These are phyloP conservation scores for Glandiceps talaboti DNA, from an alignment of 53 echinoderm and acorn worm species.

Conservation along the genomic window DNA sequence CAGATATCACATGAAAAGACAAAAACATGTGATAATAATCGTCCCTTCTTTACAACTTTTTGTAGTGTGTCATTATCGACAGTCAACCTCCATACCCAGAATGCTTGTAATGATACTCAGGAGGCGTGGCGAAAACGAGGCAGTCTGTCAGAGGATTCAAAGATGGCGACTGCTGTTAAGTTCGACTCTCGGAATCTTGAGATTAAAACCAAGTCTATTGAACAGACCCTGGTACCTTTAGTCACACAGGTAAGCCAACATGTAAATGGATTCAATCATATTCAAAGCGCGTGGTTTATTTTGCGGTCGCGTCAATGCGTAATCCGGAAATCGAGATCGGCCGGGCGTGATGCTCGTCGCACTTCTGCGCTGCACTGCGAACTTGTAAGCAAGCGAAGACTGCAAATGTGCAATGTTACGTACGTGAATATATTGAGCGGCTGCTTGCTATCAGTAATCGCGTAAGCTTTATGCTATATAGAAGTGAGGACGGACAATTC, in stretches of 20 bases:
- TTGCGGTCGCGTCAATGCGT: neutral
- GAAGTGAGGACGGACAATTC: too few species aligned
- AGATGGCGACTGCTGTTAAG: neutral
- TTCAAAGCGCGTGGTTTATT: neutral
- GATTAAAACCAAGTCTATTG: constrained; percentile 96
- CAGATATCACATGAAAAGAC: too few species aligned
- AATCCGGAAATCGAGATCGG: neutral
- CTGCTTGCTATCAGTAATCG: too few species aligned
- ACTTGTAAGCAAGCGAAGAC: neutral
- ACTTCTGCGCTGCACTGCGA: neutral
- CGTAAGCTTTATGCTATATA: too few species aligned
- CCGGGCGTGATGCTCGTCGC: neutral
- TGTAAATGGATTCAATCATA: neutral
- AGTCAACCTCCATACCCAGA: neutral
- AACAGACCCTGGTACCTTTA: constrained; percentile 91
- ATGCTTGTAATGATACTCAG: neutral
- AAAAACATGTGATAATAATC: too few species aligned
- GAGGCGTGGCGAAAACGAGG: constrained; percentile 1
- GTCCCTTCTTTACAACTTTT: too few species aligned
- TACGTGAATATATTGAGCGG: too few species aligned
- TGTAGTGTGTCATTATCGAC: too few species aligned
- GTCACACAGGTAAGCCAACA: constrained; percentile 84
- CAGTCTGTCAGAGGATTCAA: neutral
- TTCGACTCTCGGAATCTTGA: constrained; percentile 29
- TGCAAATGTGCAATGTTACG: neutral